Percentiles rank a stretch among this genome's conserved stretches.
These are phyloP conservation scores for Neoscelio sp. DNA, from an alignment of 2,888 invertebrate genomes.

Conservation along the genomic window DNA sequence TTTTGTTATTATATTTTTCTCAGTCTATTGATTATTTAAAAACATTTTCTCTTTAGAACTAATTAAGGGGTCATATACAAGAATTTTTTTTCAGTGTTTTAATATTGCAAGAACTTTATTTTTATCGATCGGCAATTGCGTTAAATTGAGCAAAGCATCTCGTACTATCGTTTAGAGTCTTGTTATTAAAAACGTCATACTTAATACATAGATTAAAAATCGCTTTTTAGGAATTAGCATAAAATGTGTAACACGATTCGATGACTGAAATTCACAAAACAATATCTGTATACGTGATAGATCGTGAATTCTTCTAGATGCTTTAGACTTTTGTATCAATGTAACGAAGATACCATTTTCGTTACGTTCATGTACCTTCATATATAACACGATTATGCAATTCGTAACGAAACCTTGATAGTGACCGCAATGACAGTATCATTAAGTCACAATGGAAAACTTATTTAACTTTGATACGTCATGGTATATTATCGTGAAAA, in stretches of 20 bases:
- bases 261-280: neutral
- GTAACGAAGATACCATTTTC: conserved; percentile 49
- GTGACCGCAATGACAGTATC: conserved; percentile 69
- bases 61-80: too few relatives aligned
- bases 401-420: conserved; percentile 66
- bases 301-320: conserved; percentile 11
- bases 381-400: conserved; percentile 68
- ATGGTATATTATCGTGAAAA: conserved; percentile 41
- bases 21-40: too few relatives aligned
- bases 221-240: conserved; percentile 15
- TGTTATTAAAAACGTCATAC: neutral
- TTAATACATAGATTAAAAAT: conserved; percentile 11
- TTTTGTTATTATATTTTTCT: too few relatives aligned
- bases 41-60: too few relatives aligned
- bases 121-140: neutral
- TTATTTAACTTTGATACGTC: conserved; percentile 59
- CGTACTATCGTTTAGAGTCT: neutral
- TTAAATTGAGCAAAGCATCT: neutral
- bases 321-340: too few relatives aligned
- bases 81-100: neutral
- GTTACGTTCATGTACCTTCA: conserved; percentile 48
- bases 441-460: conserved; percentile 67
- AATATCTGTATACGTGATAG: conserved; percentile 26
- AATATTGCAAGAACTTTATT: neutral
- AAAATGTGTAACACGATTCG: conserved; percentile 22